Evolutionary conservation across 2,888 invertebrate genomes (phyloP), one percentile per base, ranked within the genome.

Genomic region (Drosophila formosana): DNA sequence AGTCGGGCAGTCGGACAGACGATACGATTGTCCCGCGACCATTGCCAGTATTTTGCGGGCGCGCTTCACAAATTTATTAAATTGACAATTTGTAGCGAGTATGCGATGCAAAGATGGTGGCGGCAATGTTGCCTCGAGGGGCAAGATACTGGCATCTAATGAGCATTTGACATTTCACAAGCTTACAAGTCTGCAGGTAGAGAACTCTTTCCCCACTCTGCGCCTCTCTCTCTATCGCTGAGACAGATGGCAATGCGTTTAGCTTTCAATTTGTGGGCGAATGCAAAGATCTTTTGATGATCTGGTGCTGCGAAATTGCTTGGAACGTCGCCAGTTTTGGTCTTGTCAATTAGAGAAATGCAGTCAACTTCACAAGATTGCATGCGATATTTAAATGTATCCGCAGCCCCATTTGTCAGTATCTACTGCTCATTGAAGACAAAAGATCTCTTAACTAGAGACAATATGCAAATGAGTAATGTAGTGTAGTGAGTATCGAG

Each of bases 261-360:
- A 55, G 68, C 63, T 80, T 56, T 65, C 73, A 71, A 52, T 66
- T 76, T 62, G 80, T 80, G 80, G 82, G 80, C 76, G 73, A 39
- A 72, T 60, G 67, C 66, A 72, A 68, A 82, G 57, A 70, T 50
- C 81, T 89, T 86, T 86, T 86, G 89, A 89, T 89, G 87, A 88
- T 86, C 87, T 83, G 25, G 11, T 45, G 71, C 63, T 55, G 50
- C 65, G 55, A 66, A 73, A 71, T 79, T 72, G 68, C 52, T 89
- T 86, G 85, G 85, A 89, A 66, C 66, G 39, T 49, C 64, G 85
- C 89, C 85, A 86, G 89, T 66, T 88, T 88, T 70, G 61, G 87
- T 89, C 87, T 89, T 86, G 85, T 89, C 85, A 86, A 86, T 86
- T 86, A 89, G 83, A 63, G 68, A 74, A 75, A 71, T 71, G 72